Base-by-base conservation (phyloP, 2,113 vertebrate species). In the Aplodontia rufa region DNA sequence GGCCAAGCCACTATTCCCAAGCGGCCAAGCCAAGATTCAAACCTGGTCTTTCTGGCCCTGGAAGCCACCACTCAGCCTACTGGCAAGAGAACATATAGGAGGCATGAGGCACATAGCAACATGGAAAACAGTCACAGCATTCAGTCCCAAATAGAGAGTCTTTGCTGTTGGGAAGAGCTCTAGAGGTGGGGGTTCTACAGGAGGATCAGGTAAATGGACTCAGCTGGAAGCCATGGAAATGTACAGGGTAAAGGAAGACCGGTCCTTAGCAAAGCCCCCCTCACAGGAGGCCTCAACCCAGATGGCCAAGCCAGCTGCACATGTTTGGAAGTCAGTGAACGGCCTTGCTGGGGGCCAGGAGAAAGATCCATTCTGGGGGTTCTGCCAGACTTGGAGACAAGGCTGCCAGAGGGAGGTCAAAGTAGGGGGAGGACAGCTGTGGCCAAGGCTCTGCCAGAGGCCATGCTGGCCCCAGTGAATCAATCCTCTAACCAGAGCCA, bases 371-470 rank as follows among this genome's bases (percentile, higher is more conserved):
- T 96, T 97, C 96, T 94, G 95, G 97, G 94, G 97, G 93, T 91
- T 97, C 96, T 89, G 95, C 97, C 97, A 97, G 96, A 91, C 88
- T 93, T 96, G 75, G 74, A 89, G 69, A 82, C 42, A 74, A 72
- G 78, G 93, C 89, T 95, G 95, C 95, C 93, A 96, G 94, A 92
- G 32, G 74, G 62, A 96, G 78, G 69, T 91, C 93, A 93, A 86
- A 82, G 93, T 68, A 80, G 58, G 75, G 49, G 49, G 75, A 97
- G 93, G 97, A 96, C 97, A 97, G 89, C 97, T 97, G 96, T 87
- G 79, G 79, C 94, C 89, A 71, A 24, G 12, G 85, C 68, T 49
- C 94, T 80, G 96, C 97, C 97, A 97, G 75, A 97, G 95, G 89
- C 97, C 93, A 45, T 0, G 79, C 89, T 89, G 89, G 94, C 93